Percentiles rank a stretch among this genome's conserved stretches.
Conservation (phyloP, 1,140 invertebrate species). For the Dryas iulia region DNA sequence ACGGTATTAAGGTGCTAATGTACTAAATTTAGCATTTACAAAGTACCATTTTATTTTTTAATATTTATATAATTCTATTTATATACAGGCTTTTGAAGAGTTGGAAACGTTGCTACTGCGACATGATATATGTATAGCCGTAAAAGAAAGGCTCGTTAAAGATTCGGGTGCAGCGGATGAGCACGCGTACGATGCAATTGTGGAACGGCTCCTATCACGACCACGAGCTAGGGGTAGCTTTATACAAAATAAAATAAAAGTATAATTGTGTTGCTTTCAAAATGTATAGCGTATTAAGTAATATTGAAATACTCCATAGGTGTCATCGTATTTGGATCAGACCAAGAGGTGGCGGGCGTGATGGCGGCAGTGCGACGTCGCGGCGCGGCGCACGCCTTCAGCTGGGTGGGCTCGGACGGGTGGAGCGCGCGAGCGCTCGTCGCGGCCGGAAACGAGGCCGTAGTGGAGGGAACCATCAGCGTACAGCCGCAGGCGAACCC, state of each 20-base stretch:
- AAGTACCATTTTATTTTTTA: neutral
- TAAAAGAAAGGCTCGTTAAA: constrained; percentile 95
- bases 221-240: constrained; percentile 90
- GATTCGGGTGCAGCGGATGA: constrained; percentile 96
- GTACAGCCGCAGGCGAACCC: constrained; percentile 94
- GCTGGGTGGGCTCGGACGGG: constrained; percentile 97
- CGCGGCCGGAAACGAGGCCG: constrained; percentile 91
- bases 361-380: constrained; percentile 94
- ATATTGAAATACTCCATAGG: constrained; percentile 80
- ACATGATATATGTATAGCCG: constrained; percentile 94
- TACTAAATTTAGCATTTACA: neutral
- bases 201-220: constrained; percentile 89
- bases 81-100: constrained; percentile 92
- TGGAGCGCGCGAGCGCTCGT: constrained; percentile 94
- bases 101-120: constrained; percentile 90
- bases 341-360: constrained; percentile 96
- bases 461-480: constrained; percentile 93
- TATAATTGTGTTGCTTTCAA: neutral
- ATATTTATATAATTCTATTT: neutral
- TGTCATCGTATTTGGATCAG: constrained; percentile 96
- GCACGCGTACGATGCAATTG: constrained; percentile 92
- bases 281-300: neutral
- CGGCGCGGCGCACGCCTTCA: constrained; percentile 92
- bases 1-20: constrained; percentile 88
- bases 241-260: neutral